phyloP scores from a whole-genome alignment of 2,113 vertebrate genomes.

The Poeciliopsis occidentalis region DNA sequence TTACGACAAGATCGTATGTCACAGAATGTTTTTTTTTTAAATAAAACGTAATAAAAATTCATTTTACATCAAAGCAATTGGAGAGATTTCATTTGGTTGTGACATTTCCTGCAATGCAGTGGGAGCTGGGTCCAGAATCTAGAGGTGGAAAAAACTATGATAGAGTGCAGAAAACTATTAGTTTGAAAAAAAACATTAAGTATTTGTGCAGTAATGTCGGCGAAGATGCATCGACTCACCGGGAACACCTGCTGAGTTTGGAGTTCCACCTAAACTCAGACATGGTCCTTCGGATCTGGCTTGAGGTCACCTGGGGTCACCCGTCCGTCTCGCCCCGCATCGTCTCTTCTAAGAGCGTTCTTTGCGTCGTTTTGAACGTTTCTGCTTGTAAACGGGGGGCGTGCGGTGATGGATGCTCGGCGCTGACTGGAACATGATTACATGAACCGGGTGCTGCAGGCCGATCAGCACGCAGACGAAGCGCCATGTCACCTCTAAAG shows the following conservation, averaged over 20 bases:
- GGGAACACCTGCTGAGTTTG: conserved; percentile 35
- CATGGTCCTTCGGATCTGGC: neutral
- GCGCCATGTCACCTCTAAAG: conserved; percentile 71
- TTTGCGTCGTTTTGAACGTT: conserved; percentile 37
- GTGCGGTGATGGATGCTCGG: conserved; percentile 64
- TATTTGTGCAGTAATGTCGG: neutral
- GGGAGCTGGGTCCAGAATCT: no score
- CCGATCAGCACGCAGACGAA: conserved; percentile 66
- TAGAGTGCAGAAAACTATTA: no score
- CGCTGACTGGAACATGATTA: conserved; percentile 75
- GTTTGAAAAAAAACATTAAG: neutral
- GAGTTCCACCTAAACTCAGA: neutral
- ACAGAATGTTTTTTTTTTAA: no score
- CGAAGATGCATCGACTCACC: neutral
- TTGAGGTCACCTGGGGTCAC: neutral
- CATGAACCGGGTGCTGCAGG: conserved; percentile 65
- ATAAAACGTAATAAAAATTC: neutral
- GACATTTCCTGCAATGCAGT: no score
- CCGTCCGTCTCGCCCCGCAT: neutral
- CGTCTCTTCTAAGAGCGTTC: conserved; percentile 3
- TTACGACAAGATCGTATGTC: neutral
- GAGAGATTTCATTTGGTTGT: no score
- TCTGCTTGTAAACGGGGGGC: conserved; percentile 46
- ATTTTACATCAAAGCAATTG: no score
- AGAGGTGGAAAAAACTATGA: no score